These are phyloP conservation scores for Bombylius major DNA, from an alignment of 2,888 invertebrate genomes.

Conservation along the genomic window DNA sequence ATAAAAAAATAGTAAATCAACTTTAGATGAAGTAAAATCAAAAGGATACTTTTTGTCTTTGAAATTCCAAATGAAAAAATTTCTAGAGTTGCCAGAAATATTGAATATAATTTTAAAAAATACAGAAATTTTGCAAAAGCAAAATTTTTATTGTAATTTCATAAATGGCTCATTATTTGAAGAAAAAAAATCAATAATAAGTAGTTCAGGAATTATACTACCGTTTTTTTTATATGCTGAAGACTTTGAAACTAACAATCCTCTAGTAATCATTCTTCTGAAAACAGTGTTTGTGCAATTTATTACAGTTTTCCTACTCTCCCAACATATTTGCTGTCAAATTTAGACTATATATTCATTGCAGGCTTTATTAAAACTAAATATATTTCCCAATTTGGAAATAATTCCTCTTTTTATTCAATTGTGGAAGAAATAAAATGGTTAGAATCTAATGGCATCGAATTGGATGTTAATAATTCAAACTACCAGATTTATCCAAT, in stretches of 20 bases:
- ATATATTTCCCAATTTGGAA: not conserved
- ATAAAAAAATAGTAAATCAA: not conserved
- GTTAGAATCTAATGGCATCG: not conserved
- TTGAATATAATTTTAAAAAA: not conserved
- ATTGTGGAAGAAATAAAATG: conserved; percentile 2
- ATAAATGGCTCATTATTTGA: not conserved
- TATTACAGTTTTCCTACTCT: conserved; percentile 2
- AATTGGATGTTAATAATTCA: not conserved
- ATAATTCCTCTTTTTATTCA: not conserved
- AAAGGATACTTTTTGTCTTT: not conserved
- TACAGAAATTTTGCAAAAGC: not conserved
- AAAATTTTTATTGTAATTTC: not conserved
- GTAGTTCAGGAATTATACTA: too few relatives aligned
- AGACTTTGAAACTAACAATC: not conserved
- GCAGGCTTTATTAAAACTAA: conserved; percentile 1
- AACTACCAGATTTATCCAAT: not conserved
- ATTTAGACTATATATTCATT: not conserved
- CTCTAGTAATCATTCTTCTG: not conserved
- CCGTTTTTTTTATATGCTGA: not conserved
- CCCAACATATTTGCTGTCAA: not conserved
- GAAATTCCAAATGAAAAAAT: not conserved
- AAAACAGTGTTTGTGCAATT: not conserved
- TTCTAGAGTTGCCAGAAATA: not conserved
- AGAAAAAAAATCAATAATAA: too few relatives aligned
- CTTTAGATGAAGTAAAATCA: not conserved